Conservation (phyloP, 2,797 vertebrate genomes). For the Adrianichthys oophorus region DNA sequence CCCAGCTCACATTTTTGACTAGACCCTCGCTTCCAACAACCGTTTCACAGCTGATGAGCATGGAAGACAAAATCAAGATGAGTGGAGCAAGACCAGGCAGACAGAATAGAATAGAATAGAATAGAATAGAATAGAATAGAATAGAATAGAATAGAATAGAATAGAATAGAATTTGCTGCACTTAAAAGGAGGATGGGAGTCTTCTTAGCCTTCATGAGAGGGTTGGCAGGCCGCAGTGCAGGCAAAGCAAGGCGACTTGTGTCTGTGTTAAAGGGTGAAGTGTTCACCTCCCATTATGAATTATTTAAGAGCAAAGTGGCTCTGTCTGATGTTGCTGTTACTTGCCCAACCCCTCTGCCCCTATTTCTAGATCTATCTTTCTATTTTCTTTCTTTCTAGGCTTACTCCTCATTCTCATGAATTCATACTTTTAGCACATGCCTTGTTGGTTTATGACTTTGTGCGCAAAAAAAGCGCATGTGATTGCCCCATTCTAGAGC, state of each 20-base stretch:
- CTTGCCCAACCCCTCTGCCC: slow-evolving; percentile 63
- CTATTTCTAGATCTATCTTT: slow-evolving; percentile 43
- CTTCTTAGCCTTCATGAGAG: slow-evolving; percentile 40
- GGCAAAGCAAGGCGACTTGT: slow-evolving; percentile 67
- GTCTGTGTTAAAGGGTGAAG: slow-evolving; percentile 80
- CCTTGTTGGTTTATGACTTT: no score
- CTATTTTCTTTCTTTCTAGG: slow-evolving; percentile 7
- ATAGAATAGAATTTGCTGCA: slow-evolving; percentile 1
- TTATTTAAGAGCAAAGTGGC: slow-evolving; percentile 77
- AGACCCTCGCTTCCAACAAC: background rate
- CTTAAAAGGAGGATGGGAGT: slow-evolving; percentile 7
- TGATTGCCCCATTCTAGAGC: no score
- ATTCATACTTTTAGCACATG: no score
- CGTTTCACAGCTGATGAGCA: slow-evolving; percentile 17
- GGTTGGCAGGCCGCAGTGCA: slow-evolving; percentile 70
- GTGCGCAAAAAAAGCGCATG: no score
- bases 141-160: background rate
- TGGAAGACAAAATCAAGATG: slow-evolving; percentile 22
- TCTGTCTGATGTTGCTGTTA: slow-evolving; percentile 73
- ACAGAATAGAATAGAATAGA: slow-evolving; percentile 19
- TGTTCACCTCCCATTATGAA: slow-evolving; percentile 82
- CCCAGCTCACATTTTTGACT: slow-evolving; percentile 5
- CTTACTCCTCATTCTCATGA: no score
- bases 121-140: slow-evolving; percentile 1
- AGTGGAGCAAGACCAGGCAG: slow-evolving; percentile 11